These are phyloP conservation scores for Portevinia maculata DNA, from an alignment of 2,888 invertebrate genomes.

Conservation along the genomic window DNA sequence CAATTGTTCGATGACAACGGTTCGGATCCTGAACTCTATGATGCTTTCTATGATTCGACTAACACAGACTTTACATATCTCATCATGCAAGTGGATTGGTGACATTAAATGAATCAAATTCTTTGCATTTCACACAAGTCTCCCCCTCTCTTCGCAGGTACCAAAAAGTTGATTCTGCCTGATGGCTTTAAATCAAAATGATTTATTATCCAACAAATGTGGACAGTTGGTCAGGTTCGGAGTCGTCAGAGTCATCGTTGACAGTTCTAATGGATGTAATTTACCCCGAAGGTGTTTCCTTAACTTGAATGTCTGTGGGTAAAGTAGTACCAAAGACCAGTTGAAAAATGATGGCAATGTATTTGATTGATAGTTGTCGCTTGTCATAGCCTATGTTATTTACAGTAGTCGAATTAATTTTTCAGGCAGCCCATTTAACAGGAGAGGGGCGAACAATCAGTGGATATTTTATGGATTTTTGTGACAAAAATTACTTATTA, in stretches of 20 bases:
- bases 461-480: constrained; percentile 13
- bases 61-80: constrained; percentile 25
- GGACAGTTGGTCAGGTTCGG: constrained; percentile 47
- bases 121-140: constrained; percentile 25
- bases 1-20: constrained; percentile 43
- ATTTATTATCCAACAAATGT: constrained; percentile 58
- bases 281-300: constrained; percentile 64
- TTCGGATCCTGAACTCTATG: constrained; percentile 21
- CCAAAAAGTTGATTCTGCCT: constrained; percentile 37
- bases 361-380: constrained; percentile 68
- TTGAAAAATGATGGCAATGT: constrained; percentile 59
- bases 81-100: constrained; percentile 56
- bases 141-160: neutral
- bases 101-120: constrained; percentile 62
- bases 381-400: constrained; percentile 28
- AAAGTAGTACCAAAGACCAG: constrained; percentile 22
- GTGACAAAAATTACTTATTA: neutral
- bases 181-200: constrained; percentile 71
- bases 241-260: constrained; percentile 63
- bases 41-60: constrained; percentile 21
- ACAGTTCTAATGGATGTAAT: constrained; percentile 74
- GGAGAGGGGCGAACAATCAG: neutral
- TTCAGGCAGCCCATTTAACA: constrained; percentile 28
- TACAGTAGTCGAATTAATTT: constrained; percentile 69
- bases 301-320: constrained; percentile 21